Evolutionary conservation across 2,797 vertebrate genomes (phyloP).

Genomic region (Thunnus albacares): DNA sequence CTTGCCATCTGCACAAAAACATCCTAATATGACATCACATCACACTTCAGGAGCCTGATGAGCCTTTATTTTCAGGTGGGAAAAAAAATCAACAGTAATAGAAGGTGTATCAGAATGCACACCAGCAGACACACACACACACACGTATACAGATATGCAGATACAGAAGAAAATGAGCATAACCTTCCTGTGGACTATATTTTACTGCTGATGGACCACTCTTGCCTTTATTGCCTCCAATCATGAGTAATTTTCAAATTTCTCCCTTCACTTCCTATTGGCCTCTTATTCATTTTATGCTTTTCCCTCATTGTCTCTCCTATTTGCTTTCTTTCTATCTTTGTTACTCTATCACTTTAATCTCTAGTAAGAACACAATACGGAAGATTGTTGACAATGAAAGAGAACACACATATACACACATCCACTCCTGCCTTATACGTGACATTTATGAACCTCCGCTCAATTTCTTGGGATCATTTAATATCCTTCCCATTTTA

Average conservation of each 20-base stretch:
- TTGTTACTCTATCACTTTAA: constrained; percentile 47
- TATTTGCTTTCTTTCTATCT: constrained; percentile 22
- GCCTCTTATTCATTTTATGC: constrained; percentile 48
- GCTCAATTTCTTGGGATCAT: constrained; percentile 59
- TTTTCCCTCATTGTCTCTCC: constrained; percentile 9
- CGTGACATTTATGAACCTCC: constrained; percentile 48
- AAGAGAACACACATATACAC: constrained; percentile 14
- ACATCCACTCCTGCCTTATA: neutral
- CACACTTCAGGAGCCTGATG: constrained; percentile 43
- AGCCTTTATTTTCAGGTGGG: constrained; percentile 39
- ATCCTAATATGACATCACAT: constrained; percentile 47
- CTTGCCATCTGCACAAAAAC: constrained; percentile 34
- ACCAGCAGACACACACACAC: constrained; percentile 5
- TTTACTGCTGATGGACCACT: constrained; percentile 68
- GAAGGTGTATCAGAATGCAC: constrained; percentile 2
- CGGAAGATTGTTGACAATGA: constrained; percentile 24
- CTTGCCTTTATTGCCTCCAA: constrained; percentile 75
- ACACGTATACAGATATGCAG: constrained; percentile 32
- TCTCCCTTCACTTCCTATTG: constrained; percentile 43
- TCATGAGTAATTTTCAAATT: constrained; percentile 67
- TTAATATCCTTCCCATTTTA: constrained; percentile 60
- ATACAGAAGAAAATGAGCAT: constrained; percentile 46
- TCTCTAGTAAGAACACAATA: constrained; percentile 34
- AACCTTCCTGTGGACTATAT: constrained; percentile 63
- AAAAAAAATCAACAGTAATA: constrained; percentile 1